Evolutionary conservation across 1,140 invertebrate species (phyloP).

Genomic region (Pachypeltis micranthus): DNA sequence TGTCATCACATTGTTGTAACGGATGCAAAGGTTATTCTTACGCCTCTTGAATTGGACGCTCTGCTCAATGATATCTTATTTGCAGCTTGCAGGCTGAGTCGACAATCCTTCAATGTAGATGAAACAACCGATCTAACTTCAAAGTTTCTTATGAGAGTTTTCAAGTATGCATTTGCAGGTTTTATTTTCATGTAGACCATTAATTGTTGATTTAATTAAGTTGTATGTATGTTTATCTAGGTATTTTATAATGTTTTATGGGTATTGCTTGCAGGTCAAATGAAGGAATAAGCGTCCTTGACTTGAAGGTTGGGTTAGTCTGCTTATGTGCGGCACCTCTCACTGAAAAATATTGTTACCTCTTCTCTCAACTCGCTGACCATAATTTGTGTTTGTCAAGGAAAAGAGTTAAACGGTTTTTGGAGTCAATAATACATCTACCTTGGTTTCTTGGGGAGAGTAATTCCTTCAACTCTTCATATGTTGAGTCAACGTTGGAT

Average conservation of each 20-base stretch:
- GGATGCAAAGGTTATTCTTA: conserved; percentile 41
- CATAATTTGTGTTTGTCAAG: conserved; percentile 50
- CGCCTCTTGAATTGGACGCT: conserved; percentile 42
- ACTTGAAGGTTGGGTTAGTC: conserved; percentile 48
- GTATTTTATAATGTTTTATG: background rate
- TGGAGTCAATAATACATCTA: conserved; percentile 41
- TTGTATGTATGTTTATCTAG: background rate
- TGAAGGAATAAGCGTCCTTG: conserved; percentile 41
- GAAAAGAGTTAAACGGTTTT: conserved; percentile 41
- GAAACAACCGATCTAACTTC: conserved; percentile 43
- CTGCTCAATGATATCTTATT: conserved; percentile 51
- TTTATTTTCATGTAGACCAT: conserved; percentile 19
- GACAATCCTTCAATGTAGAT: conserved; percentile 40
- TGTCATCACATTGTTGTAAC: conserved; percentile 46
- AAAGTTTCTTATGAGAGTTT: conserved; percentile 47
- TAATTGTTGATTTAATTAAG: background rate
- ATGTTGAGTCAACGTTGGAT: conserved; percentile 44
- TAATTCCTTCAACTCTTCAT: conserved; percentile 39
- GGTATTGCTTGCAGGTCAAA: conserved; percentile 21
- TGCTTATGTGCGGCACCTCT: conserved; percentile 45
- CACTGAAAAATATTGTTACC: conserved; percentile 48
- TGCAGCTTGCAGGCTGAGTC: conserved; percentile 45
- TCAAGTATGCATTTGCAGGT: conserved; percentile 37
- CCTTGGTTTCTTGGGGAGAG: conserved; percentile 44
- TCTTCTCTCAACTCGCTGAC: conserved; percentile 50